Evolutionary conservation across 30 jellyfish, hydroid and myxozoan genomes (phyloP).

Genomic region (Morbakka virulenta): DNA sequence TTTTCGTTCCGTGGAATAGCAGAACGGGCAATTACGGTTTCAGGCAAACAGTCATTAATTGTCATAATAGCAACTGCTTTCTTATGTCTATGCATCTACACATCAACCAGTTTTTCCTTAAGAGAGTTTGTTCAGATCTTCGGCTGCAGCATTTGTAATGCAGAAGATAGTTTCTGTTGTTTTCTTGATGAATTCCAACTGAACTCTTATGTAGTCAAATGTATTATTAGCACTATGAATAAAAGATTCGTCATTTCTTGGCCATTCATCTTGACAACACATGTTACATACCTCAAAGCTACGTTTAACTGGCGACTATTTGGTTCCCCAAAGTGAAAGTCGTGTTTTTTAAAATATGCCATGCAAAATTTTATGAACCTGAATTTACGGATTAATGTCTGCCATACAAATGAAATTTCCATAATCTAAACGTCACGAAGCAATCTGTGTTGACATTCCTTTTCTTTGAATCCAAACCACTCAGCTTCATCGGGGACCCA

Average conservation of each 20-base stretch:
- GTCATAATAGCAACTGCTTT: not conserved
- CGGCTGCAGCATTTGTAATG: not conserved
- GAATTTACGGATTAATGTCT: not conserved
- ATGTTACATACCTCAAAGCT: not conserved
- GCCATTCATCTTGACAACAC: not conserved
- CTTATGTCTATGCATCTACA: not conserved
- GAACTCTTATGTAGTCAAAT: not conserved
- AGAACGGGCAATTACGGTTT: not conserved
- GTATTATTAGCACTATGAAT: not conserved
- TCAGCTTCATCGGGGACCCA: too few species aligned
- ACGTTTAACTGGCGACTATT: not conserved
- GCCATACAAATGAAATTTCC: not conserved
- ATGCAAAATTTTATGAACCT: not conserved
- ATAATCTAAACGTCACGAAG: not conserved
- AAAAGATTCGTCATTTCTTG: not conserved
- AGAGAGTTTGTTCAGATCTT: not conserved
- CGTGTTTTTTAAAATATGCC: not conserved
- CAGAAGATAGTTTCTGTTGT: not conserved
- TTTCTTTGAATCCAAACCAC: too few species aligned
- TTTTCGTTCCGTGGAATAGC: not conserved
- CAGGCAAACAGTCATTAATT: not conserved
- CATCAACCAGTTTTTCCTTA: not conserved
- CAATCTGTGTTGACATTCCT: not conserved
- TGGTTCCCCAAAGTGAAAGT: too few species aligned
- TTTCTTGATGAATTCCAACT: not conserved